Base-by-base conservation (phyloP, 92 coral and sea anemone genomes). In the Pocillopora meandrina region DNA sequence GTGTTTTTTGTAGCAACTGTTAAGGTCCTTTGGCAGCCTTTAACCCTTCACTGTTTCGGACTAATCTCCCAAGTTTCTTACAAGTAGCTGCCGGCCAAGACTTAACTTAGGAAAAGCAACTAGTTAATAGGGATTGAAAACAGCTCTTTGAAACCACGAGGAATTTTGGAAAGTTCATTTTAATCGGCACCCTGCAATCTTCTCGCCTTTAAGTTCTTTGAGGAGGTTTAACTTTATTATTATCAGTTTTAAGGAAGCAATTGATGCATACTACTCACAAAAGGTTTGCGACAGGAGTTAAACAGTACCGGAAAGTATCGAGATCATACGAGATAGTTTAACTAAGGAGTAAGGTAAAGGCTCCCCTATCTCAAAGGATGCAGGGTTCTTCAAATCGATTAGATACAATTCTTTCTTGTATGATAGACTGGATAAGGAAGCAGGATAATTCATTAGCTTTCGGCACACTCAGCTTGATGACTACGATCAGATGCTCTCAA, bases 151-250 rank as follows among this genome's bases (percentile, higher is more conserved):
- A 35, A 36, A 68, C 73, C 20, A 12, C 55, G 5, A 68, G 35
- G 73, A 68, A 33, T 14, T 68, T 34, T 26, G 73, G 5, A 68
- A 66, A 26, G 71, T 68, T 70, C 74, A 33, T 70, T 70, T 14
- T 20, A 70, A 34, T 70, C 47, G 42, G 74, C 74, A 35, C 74
- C 74, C 74, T 70, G 74, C 74, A 70, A 70, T 12, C 9, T 70
- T 55, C 56, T 70, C 42, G 55, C 56, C 56, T 36, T 33, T 70
- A 21, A 70, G 55, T 36, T 36, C 74, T 70, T 34, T 70, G 74
- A 70, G 74, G 74, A 70, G 74, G 74, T 14, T 70, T 70, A 70
- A 70, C 21, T n/a, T 11, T 36, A 17, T 70, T 34, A 70, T 70
- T 36, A 34, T 70, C 13, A 34, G 74, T 33, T 70, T 17, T 35